Evolutionary conservation across 2,888 invertebrate species (phyloP).

Genomic region (Cinara cedri): DNA sequence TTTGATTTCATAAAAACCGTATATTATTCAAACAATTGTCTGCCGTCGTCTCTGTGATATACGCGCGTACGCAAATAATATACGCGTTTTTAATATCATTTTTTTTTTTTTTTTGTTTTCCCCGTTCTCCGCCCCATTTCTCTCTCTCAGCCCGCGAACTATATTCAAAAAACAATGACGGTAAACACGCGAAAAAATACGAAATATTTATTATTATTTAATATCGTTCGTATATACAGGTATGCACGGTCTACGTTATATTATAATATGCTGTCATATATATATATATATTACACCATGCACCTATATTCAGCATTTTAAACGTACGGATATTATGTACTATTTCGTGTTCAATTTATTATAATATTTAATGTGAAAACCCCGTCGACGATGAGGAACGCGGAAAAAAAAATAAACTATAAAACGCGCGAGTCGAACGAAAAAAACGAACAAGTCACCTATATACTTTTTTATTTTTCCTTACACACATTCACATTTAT

Average conservation of each 20-base stretch:
- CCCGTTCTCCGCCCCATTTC: background rate
- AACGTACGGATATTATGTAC: background rate
- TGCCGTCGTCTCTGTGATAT: background rate
- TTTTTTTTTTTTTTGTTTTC: background rate
- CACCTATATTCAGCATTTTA: too few species aligned
- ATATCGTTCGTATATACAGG: conserved; percentile 10
- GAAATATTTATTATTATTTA: conserved; percentile 37
- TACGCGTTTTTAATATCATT: background rate
- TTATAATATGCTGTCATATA: background rate
- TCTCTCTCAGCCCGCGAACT: conserved; percentile 4
- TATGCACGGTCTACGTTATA: background rate
- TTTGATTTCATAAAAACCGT: conserved; percentile 28
- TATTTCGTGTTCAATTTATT: conserved; percentile 3
- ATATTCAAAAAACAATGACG: background rate
- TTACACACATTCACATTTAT: too few species aligned
- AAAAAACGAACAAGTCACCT: too few species aligned
- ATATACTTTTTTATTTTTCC: background rate
- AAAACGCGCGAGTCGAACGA: too few species aligned
- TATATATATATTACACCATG: background rate
- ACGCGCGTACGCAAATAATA: background rate
- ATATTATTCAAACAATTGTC: background rate
- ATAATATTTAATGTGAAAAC: background rate
- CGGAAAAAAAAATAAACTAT: background rate
- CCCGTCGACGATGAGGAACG: background rate
- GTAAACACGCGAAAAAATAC: conserved; percentile 28